Conservation (phyloP, 2,797 vertebrate genomes). For the Hoplostethus atlanticus region DNA sequence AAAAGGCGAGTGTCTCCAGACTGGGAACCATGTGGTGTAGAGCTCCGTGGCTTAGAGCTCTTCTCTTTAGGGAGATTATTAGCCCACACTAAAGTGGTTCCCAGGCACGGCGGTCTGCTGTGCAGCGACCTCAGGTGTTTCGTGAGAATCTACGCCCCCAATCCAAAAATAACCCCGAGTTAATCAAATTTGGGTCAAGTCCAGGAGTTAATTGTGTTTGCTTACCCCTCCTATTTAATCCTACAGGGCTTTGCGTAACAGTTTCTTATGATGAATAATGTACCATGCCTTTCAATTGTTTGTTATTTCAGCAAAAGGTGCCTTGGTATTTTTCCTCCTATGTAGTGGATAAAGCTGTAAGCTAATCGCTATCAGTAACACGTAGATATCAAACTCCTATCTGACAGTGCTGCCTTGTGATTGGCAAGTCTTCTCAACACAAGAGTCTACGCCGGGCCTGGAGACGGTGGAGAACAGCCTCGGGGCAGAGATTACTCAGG, state of each 20-base stretch:
- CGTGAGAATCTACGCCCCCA: slow-evolving; percentile 22
- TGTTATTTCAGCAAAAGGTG: not conserved
- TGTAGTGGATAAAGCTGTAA: no score
- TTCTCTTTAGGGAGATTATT: slow-evolving; percentile 41
- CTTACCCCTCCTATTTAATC: not conserved
- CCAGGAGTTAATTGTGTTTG: slow-evolving; percentile 16
- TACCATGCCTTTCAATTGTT: no score
- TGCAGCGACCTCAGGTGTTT: slow-evolving; percentile 47
- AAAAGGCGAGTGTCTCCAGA: slow-evolving; percentile 36
- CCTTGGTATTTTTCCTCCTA: not conserved
- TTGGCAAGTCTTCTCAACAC: not conserved
- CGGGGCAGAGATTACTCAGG: slow-evolving; percentile 16
- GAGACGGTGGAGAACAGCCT: slow-evolving; percentile 10
- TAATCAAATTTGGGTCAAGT: slow-evolving; percentile 33
- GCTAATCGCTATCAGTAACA: not conserved
- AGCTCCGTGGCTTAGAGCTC: slow-evolving; percentile 26
- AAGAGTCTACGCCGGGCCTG: not conserved
- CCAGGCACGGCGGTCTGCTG: not conserved
- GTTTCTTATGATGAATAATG: not conserved
- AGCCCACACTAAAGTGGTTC: slow-evolving; percentile 25
- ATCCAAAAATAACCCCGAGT: not conserved
- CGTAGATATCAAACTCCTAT: not conserved
- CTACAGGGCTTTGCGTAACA: slow-evolving; percentile 5
- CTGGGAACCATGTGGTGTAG: slow-evolving; percentile 3
- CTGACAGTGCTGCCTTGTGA: not conserved